phyloP scores from a whole-genome alignment of 1,140 invertebrate genomes.

The Conus betulinus region DNA sequence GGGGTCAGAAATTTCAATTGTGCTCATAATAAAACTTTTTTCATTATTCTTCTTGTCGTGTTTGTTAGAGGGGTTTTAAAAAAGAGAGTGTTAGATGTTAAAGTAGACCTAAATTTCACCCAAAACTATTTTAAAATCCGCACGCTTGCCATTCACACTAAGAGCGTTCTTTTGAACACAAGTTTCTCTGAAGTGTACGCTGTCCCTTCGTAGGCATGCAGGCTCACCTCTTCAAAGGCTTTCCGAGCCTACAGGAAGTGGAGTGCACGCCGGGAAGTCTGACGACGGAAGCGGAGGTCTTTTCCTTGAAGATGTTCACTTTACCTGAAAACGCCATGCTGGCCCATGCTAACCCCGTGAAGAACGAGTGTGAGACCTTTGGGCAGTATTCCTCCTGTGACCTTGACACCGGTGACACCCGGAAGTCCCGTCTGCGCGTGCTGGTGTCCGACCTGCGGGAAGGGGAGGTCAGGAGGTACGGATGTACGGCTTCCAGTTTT shows the following conservation, averaged over 20 bases:
- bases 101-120: not conserved
- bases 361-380: slow-evolving; percentile 15
- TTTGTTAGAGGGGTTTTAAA: not conserved
- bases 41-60: not conserved
- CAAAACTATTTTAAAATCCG: not conserved
- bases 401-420: not conserved
- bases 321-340: slow-evolving; percentile 2
- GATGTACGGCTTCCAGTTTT: not conserved
- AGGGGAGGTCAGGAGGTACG: slow-evolving; percentile 14
- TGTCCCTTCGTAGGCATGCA: slow-evolving; percentile 13
- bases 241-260: slow-evolving; percentile 13
- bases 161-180: not conserved
- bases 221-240: not conserved
- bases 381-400: slow-evolving; percentile 20
- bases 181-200: not conserved
- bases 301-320: slow-evolving; percentile 17
- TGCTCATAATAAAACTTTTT: no score
- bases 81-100: not conserved
- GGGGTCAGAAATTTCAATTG: no score
- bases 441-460: slow-evolving; percentile 19
- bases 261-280: not conserved
- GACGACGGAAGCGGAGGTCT: not conserved
- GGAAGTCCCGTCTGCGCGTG: not conserved
- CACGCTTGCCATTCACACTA: not conserved
- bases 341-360: not conserved